Conservation (phyloP, 2,797 vertebrate genomes). For the Peromyscus nudipes region DNA sequence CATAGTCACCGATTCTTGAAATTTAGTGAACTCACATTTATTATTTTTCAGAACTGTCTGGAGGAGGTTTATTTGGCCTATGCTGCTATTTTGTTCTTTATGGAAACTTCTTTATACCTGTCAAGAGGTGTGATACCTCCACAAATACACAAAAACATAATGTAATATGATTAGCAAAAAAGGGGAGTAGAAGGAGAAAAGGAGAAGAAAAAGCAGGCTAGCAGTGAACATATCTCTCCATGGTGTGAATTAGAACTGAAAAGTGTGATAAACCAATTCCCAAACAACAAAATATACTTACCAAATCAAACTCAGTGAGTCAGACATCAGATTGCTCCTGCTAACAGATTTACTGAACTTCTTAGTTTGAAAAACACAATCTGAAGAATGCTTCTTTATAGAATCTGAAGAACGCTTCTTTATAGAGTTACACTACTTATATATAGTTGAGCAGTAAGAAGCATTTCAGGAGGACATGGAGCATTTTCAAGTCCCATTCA, state of each 20-base stretch:
- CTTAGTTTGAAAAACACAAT: not conserved
- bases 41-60: not conserved
- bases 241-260: not conserved
- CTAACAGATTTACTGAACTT: not conserved
- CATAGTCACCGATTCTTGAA: not conserved
- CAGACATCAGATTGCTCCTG: not conserved
- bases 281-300: not conserved
- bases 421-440: not conserved
- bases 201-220: accelerated
- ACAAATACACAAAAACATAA: not conserved
- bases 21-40: not conserved
- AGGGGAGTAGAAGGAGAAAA: not conserved
- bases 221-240: not conserved
- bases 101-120: not conserved
- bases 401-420: too few species aligned
- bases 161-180: not conserved
- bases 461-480: not conserved
- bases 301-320: too few species aligned
- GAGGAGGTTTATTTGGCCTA: not conserved
- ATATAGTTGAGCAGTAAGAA: not conserved
- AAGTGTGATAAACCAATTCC: not conserved
- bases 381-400: too few species aligned
- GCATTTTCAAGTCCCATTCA: not conserved
- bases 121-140: not conserved
- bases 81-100: not conserved